A percentile compares a stretch with the other conserved stretches of the same genome.
These are phyloP conservation scores for Drosophila pectinifera DNA, from an alignment of 1,140 invertebrate genomes.

Conservation along the genomic window DNA sequence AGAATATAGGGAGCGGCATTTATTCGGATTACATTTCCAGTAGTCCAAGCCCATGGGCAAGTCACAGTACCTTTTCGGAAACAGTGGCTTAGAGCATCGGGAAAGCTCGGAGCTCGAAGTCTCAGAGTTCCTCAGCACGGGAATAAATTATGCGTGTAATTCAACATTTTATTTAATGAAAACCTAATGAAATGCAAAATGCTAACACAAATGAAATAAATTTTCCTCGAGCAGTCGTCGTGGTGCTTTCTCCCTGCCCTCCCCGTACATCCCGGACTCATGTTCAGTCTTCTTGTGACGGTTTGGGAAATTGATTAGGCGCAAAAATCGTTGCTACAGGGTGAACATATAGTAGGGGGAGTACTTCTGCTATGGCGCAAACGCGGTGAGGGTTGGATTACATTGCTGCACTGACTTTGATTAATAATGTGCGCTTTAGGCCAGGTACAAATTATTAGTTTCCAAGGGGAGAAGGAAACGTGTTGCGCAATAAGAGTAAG, in stretches of 20 bases:
- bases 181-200: constrained; percentile 84
- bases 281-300: constrained; percentile 55
- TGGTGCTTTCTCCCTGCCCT: constrained; percentile 32
- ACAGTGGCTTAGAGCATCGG: neutral
- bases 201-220: constrained; percentile 84
- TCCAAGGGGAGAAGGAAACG: neutral
- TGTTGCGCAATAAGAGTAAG: neutral
- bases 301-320: constrained; percentile 81
- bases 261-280: constrained; percentile 4
- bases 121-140: constrained; percentile 47
- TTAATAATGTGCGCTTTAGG: constrained; percentile 78
- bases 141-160: constrained; percentile 84
- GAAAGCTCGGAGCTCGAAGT: neutral
- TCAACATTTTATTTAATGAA: constrained; percentile 85
- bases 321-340: constrained; percentile 74
- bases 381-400: constrained; percentile 1
- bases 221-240: constrained; percentile 65
- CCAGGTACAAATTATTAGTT: constrained; percentile 76
- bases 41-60: constrained; percentile 18
- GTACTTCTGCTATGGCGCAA: constrained; percentile 10
- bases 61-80: constrained; percentile 34
- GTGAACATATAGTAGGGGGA: constrained; percentile 23
- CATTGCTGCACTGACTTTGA: constrained; percentile 72
- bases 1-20: neutral
- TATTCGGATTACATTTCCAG: neutral